Base-by-base conservation (phyloP, 92 coral and sea anemone genomes). In the Virgularia gustaviana region DNA sequence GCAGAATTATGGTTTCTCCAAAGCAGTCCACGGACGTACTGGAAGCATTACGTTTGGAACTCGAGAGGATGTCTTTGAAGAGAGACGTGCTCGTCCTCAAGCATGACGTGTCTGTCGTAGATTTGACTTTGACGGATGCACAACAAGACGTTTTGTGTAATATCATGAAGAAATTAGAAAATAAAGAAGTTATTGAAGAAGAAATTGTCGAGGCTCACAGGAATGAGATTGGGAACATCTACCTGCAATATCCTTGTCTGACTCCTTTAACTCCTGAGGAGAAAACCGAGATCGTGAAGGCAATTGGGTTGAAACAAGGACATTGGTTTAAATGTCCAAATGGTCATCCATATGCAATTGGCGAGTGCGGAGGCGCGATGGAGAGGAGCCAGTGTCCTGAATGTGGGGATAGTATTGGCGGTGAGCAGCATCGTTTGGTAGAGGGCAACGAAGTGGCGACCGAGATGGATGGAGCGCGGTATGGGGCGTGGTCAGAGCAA, bases 401-500 rank as follows among this genome's bases (percentile, higher is more conserved):
- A 38, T 91, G 97, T 78, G 35, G 58, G 33, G 84, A 86, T 22
- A 86, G 36, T 27, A 88, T 91, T 62, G 97, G 97, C 35, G 97
- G 97, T 60, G 64, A 67, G 29, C 41, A 35, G 2, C 97, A 91
- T 64, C 20, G n/a, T 32, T 77, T 87, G 37, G 82, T 16, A 35
- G 83, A 80, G 12, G 87, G 85, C 0, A 90, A 90, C 72, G 47
- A 51, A 42, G 58, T 90, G 49, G 97, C 97, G 7, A 58, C 94
- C 1, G 97, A 90, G 67, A 90, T 90, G 95, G 97, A 90, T 58
- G 80, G 78, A 4, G 96, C 95, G 12, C 53, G 39, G 57, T 58
- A 72, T 57, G 15, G 95, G 9, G 97, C 97, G 31, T 91, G 97
- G 97, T 91, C 97, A 59, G 97, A 91, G 58, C 97, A 85, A 66